Evolutionary conservation across 2,113 vertebrate genomes (phyloP).

Genomic region (Atrichornis clamosus): DNA sequence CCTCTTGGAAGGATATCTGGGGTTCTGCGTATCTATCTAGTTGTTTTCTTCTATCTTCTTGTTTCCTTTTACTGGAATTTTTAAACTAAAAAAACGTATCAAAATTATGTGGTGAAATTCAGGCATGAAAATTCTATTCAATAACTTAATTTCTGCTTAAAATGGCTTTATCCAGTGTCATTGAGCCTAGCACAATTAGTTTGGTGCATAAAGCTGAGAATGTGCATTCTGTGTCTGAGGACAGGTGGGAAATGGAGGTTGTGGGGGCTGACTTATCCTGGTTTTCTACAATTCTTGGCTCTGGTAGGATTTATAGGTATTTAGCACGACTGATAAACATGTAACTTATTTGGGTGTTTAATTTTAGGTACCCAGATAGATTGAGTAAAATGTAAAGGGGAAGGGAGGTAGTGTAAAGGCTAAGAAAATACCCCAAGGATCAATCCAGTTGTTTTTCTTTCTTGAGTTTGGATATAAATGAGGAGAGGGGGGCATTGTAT

Average conservation of each 20-base stretch:
- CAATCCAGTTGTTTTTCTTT: not conserved
- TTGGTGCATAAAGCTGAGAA: not conserved
- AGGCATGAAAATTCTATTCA: not conserved
- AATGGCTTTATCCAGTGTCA: not conserved
- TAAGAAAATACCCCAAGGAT: too few relatives aligned
- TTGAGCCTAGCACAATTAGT: not conserved
- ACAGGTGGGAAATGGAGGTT: not conserved
- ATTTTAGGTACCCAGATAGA: not conserved
- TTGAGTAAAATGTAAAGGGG: too few relatives aligned
- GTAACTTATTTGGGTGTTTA: not conserved
- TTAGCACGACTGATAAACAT: not conserved
- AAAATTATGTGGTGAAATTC: not conserved
- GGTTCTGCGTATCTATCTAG: not conserved
- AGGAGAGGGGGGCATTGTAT: not conserved
- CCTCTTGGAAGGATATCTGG: not conserved
- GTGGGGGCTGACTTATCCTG: not conserved
- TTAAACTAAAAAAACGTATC: not conserved
- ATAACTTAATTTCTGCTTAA: not conserved
- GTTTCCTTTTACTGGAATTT: not conserved
- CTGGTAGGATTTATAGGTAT: not conserved
- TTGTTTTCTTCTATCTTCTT: not conserved
- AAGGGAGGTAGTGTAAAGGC: too few relatives aligned
- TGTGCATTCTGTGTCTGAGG: not conserved
- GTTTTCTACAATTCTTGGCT: not conserved
- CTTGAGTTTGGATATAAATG: not conserved